A percentile compares a stretch with the other conserved stretches of the same genome.
These are phyloP conservation scores for Spea bombifrons DNA, from an alignment of 2,113 vertebrate genomes.

Conservation along the genomic window DNA sequence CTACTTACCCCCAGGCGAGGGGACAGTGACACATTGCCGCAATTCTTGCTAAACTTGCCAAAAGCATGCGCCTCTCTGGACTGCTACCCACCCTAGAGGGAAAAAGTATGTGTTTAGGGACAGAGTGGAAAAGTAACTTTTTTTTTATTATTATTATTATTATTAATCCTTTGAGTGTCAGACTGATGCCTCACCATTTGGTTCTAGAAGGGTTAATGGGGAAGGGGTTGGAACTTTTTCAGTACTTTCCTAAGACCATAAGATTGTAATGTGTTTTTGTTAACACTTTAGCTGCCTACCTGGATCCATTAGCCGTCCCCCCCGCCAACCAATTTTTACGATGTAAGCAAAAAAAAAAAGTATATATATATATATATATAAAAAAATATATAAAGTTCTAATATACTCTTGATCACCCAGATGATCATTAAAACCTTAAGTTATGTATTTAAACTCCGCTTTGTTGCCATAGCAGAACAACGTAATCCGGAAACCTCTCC, in stretches of 20 bases:
- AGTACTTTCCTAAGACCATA: constrained; percentile 32
- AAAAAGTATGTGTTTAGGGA: not conserved
- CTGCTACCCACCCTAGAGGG: constrained; percentile 13
- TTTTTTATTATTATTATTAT: not conserved
- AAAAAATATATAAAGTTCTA: constrained; percentile 10
- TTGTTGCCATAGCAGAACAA: constrained; percentile 41
- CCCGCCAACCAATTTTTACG: not conserved
- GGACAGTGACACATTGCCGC: constrained; percentile 41
- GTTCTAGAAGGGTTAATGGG: not conserved
- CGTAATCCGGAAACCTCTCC: constrained; percentile 23
- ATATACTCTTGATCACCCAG: constrained; percentile 10
- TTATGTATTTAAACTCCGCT: not conserved
- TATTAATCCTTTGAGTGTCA: not conserved
- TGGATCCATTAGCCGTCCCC: constrained; percentile 17
- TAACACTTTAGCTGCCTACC: constrained; percentile 42
- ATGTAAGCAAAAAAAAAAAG: constrained; percentile 4
- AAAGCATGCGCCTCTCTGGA: constrained; percentile 38
- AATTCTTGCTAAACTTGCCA: constrained; percentile 46
- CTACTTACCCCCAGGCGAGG: constrained; percentile 15
- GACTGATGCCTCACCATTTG: not conserved
- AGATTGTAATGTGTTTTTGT: constrained; percentile 44
- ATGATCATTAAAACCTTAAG: not conserved
- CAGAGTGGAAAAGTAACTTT: not conserved
- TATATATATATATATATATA: not conserved
- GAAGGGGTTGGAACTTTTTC: not conserved